Conservation (phyloP, 2,797 vertebrate genomes). For the Melanotaenia nigrans region DNA sequence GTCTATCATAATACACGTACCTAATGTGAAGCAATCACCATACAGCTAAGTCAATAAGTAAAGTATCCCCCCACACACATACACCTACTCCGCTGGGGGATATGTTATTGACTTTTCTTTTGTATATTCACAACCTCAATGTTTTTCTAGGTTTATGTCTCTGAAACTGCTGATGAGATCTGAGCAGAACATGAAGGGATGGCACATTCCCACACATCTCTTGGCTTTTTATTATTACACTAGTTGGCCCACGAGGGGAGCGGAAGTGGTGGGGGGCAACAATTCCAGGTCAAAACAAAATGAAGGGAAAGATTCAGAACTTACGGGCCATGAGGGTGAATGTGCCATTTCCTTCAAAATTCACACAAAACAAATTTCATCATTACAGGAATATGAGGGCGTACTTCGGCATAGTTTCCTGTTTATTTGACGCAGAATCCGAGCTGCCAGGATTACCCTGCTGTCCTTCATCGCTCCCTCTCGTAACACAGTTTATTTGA, state of each 20-base stretch:
- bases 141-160: conserved; percentile 23
- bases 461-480: conserved; percentile 71
- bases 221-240: conserved; percentile 28
- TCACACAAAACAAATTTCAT: conserved; percentile 55
- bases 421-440: conserved; percentile 48
- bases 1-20: too few relatives aligned
- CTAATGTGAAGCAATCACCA: too few relatives aligned
- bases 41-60: too few relatives aligned
- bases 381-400: conserved; percentile 45
- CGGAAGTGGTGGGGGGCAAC: neutral
- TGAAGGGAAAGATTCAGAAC: conserved; percentile 16
- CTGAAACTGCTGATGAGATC: conserved; percentile 7
- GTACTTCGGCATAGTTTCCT: conserved; percentile 54
- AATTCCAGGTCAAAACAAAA: conserved; percentile 35
- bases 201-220: conserved; percentile 18
- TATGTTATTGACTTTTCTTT: conserved; percentile 1
- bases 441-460: conserved; percentile 49
- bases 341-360: conserved; percentile 48
- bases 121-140: conserved; percentile 3
- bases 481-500: conserved; percentile 65
- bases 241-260: neutral
- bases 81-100: neutral
- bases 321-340: conserved; percentile 36
- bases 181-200: conserved; percentile 7
- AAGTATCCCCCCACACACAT: too few relatives aligned